phyloP scores from a whole-genome alignment of 2,888 invertebrate genomes.

The Lasioglossum oenotherae region DNA sequence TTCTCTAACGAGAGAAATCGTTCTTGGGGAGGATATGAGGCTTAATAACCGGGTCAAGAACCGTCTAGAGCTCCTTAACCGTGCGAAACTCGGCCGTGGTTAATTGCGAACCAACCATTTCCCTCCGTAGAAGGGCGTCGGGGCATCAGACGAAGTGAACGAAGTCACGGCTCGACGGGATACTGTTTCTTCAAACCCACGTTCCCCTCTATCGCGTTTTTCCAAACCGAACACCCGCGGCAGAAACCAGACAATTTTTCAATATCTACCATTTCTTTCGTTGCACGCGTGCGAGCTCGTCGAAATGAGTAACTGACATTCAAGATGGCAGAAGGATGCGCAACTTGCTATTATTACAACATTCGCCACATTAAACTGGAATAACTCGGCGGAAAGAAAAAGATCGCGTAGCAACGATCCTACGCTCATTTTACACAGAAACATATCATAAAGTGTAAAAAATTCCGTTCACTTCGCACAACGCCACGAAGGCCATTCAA shows the following conservation, averaged over 20 bases:
- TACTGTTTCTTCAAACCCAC: neutral
- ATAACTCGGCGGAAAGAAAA: too few species aligned
- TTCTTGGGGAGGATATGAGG: conserved; percentile 48
- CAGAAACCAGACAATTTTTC: neutral
- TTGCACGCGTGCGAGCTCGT: too few species aligned
- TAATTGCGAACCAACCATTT: conserved; percentile 44
- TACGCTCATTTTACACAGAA: too few species aligned
- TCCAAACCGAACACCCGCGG: neutral
- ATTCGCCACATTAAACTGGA: too few species aligned
- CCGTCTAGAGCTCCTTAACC: conserved; percentile 51
- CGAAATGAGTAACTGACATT: too few species aligned
- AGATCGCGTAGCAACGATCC: too few species aligned
- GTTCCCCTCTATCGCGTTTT: neutral
- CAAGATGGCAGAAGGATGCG: too few species aligned
- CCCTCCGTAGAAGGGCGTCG: conserved; percentile 16
- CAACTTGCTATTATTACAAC: too few species aligned
- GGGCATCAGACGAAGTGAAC: neutral
- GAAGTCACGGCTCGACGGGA: neutral
- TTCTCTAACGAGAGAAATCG: conserved; percentile 58
- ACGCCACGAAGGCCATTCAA: too few species aligned
- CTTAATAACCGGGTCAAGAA: conserved; percentile 61
- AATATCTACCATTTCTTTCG: neutral
- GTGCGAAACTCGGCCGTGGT: conserved; percentile 62
- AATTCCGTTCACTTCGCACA: too few species aligned
- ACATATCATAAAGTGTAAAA: too few species aligned